Conservation (phyloP, 30 jellyfish, hydroid and myxozoan species). For the Phacellophora camtschatica region DNA sequence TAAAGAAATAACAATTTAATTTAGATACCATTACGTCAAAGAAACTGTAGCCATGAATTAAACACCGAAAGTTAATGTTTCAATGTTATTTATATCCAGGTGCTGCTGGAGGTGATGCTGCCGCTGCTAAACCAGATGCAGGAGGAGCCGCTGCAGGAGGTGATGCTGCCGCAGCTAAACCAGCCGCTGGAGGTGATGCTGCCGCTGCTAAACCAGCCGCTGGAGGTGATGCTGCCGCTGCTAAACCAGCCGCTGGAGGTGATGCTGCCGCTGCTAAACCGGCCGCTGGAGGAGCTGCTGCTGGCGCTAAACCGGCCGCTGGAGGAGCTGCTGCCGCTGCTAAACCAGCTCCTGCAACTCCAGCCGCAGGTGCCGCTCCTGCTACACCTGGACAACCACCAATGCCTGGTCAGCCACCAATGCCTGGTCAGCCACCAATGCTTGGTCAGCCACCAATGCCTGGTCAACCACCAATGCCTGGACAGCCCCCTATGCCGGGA, state of each 20-base stretch:
- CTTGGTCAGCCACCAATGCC: constrained; percentile 52
- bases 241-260: constrained; percentile 40
- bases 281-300: constrained; percentile 39
- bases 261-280: constrained; percentile 32
- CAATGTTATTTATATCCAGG: neutral
- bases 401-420: constrained; percentile 33
- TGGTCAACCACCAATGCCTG: constrained; percentile 45
- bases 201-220: constrained; percentile 40
- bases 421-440: constrained; percentile 39
- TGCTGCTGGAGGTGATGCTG: constrained; percentile 44
- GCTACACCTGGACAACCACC: constrained; percentile 20
- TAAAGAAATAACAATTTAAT: too few relatives aligned
- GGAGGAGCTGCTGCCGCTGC: constrained; percentile 29
- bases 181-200: constrained; percentile 37
- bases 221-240: constrained; percentile 20
- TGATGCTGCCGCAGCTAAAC: constrained; percentile 11
- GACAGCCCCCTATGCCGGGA: constrained; percentile 33
- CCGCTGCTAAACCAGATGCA: constrained; percentile 5
- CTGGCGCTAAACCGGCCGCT: constrained; percentile 45
- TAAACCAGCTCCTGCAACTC: neutral
- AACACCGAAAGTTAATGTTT: neutral
- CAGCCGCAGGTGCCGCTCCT: neutral
- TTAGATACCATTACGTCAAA: too few relatives aligned
- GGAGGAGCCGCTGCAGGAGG: constrained; percentile 26
- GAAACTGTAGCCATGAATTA: too few relatives aligned